Evolutionary conservation across 35 echinoderm and acorn worm species (phyloP).

Genomic region (Chiridota heheva): DNA sequence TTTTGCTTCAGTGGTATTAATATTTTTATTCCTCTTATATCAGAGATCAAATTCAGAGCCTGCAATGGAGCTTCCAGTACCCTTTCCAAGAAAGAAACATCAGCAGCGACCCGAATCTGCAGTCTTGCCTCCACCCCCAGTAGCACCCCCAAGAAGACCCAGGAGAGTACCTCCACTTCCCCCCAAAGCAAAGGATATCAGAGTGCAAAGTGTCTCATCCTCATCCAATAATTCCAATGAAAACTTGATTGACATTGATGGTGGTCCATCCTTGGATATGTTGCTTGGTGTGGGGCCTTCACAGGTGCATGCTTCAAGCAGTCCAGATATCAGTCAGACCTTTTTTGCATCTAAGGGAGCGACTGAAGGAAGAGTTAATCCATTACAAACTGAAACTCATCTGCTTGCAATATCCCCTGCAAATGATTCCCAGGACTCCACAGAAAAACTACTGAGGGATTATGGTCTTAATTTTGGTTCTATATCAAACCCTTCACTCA

Average conservation of each 20-base stretch:
- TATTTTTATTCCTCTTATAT: neutral
- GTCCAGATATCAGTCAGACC: neutral
- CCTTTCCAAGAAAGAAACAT: conserved; percentile 9
- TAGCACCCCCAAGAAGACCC: conserved; percentile 24
- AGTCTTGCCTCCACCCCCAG: conserved; percentile 32
- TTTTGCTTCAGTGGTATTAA: no score
- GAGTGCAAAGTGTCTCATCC: conserved; percentile 3
- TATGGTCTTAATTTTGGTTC: neutral
- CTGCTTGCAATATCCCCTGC: no score
- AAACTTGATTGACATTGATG: conserved; percentile 33
- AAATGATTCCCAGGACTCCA: no score
- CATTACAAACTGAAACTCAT: neutral
- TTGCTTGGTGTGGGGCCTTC: neutral
- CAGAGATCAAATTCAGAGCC: no score
- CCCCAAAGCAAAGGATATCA: neutral
- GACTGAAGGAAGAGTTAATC: neutral
- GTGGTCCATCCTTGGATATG: neutral
- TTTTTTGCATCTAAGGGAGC: neutral
- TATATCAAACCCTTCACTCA: neutral
- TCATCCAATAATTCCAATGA: no score
- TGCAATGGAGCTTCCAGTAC: no score
- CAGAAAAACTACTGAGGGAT: conserved; percentile 17
- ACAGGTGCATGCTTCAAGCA: neutral
- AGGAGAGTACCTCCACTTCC: neutral
- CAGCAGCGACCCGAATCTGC: no score